Conservation (phyloP, 2,888 invertebrate species). For the Hydrotaea diabolus region DNA sequence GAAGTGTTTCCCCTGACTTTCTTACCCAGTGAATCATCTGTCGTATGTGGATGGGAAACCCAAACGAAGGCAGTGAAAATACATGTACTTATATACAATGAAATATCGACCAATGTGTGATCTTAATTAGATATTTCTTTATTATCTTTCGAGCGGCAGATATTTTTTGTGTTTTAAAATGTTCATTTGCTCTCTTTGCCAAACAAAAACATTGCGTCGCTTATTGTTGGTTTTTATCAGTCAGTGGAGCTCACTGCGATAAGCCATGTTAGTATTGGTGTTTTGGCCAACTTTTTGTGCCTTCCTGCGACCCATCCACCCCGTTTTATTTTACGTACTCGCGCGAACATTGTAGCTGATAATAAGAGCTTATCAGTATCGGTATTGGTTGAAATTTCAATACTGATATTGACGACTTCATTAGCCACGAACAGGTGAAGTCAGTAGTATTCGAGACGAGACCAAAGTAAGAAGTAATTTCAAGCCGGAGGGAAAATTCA, state of each 20-base stretch:
- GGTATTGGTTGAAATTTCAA: conserved; percentile 15
- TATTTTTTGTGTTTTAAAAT: neutral
- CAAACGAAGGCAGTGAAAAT: neutral
- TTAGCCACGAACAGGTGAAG: neutral
- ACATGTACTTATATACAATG: neutral
- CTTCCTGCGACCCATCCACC: neutral
- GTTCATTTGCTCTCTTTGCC: neutral
- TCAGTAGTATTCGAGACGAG: conserved; percentile 1
- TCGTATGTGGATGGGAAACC: neutral
- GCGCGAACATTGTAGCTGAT: neutral
- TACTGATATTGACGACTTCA: conserved; percentile 30
- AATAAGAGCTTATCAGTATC: conserved; percentile 53
- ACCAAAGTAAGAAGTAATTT: neutral
- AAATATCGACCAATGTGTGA: neutral
- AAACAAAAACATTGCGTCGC: conserved; percentile 1
- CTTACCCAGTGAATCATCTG: neutral
- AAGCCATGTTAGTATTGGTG: conserved; percentile 2
- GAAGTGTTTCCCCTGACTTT: neutral
- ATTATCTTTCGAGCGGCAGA: neutral
- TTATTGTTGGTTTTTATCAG: neutral
- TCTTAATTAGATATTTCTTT: conserved; percentile 2
- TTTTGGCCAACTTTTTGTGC: neutral
- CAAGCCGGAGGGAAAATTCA: neutral
- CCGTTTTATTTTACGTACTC: neutral
- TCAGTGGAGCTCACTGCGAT: neutral